phyloP scores from a whole-genome alignment of 1,140 invertebrate genomes.

The Cotesia chilonis region DNA sequence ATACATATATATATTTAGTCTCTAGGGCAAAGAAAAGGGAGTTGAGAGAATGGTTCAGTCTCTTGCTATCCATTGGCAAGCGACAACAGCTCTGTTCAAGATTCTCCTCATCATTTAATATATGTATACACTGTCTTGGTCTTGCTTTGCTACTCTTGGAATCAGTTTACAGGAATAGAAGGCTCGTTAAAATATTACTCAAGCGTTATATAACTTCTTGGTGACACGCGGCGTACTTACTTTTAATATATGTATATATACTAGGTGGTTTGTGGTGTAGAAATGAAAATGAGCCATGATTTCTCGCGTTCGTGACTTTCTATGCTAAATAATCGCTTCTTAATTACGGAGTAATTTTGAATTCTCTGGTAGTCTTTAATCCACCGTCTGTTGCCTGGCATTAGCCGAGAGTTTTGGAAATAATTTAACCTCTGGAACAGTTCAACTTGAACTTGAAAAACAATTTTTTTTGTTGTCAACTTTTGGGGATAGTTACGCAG shows the following conservation, averaged over 20 bases:
- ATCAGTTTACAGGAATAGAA: slow-evolving; percentile 42
- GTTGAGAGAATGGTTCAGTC: not conserved
- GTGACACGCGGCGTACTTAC: slow-evolving; percentile 43
- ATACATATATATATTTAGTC: not conserved
- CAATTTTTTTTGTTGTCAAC: not conserved
- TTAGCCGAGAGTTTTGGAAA: slow-evolving; percentile 18
- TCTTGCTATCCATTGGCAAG: not conserved
- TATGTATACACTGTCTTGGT: not conserved
- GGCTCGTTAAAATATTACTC: slow-evolving; percentile 47
- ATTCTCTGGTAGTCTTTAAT: slow-evolving; percentile 33
- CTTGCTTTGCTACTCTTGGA: slow-evolving; percentile 34
- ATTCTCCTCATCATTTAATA: not conserved
- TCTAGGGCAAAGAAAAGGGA: slow-evolving; percentile 12
- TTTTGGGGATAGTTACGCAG: not conserved
- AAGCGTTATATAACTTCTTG: slow-evolving; percentile 41
- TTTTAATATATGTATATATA: slow-evolving; percentile 17
- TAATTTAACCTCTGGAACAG: slow-evolving; percentile 7
- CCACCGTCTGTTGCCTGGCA: slow-evolving; percentile 27
- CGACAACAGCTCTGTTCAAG: not conserved
- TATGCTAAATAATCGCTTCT: slow-evolving; percentile 49
- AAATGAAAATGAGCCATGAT: not conserved
- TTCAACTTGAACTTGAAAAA: not conserved
- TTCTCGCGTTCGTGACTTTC: slow-evolving; percentile 8
- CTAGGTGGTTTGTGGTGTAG: slow-evolving; percentile 9
- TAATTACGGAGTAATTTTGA: slow-evolving; percentile 46